Evolutionary conservation across 2,888 invertebrate species (phyloP).

Genomic region (Smittia aterrima): DNA sequence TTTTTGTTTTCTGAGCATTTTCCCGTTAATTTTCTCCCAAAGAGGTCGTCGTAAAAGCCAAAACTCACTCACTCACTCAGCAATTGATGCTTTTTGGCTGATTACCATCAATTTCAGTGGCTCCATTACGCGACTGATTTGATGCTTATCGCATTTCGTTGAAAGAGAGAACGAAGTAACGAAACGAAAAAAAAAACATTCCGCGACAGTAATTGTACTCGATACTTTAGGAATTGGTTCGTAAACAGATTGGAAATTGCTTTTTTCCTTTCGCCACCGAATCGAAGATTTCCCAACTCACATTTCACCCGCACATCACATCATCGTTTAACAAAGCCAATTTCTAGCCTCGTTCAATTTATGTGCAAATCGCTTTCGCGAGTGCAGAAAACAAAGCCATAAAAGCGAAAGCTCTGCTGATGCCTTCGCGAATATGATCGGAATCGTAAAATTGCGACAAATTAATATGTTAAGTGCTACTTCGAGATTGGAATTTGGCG

Average conservation of each 20-base stretch:
- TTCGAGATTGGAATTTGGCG: constrained; percentile 7
- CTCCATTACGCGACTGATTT: constrained; percentile 29
- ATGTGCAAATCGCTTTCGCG: constrained; percentile 40
- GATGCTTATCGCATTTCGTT: background rate
- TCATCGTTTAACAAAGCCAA: background rate
- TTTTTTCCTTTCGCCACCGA: background rate
- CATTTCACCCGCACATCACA: background rate
- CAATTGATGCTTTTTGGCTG: constrained; percentile 13
- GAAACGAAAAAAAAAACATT: constrained; percentile 1
- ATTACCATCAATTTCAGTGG: constrained; percentile 30
- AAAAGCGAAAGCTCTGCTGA: constrained; percentile 20
- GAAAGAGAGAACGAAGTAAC: background rate
- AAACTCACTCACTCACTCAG: background rate
- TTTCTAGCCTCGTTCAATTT: constrained; percentile 36
- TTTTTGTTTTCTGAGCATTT: background rate
- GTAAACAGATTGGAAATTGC: constrained; percentile 26
- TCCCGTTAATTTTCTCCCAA: constrained; percentile 10
- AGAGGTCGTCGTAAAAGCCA: constrained; percentile 17
- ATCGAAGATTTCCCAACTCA: background rate
- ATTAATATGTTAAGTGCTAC: constrained; percentile 40
- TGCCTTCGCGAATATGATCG: background rate
- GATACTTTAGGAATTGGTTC: constrained; percentile 9
- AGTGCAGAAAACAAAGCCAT: constrained; percentile 29
- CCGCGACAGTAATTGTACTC: constrained; percentile 7
- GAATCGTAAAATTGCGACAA: constrained; percentile 35